Base-by-base conservation (phyloP, 2,797 vertebrate species). In the Spinibarbus caldwelli region DNA sequence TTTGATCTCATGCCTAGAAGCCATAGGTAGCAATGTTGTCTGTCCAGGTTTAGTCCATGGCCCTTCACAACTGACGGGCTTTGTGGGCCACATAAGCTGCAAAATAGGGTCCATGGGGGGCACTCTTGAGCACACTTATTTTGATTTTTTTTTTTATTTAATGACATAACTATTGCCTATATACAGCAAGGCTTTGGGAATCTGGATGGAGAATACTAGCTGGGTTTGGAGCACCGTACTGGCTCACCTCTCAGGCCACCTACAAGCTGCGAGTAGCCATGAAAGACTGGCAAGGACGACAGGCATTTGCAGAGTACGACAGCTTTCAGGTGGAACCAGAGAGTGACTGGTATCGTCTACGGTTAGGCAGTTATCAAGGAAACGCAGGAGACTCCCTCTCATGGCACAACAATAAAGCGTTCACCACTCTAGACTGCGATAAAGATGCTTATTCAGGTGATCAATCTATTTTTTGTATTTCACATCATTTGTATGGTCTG, bases 401-500 rank as follows among this genome's bases (percentile, higher is more conserved):
- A 10, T 98, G 97, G 97, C 97, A 98, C 91, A 97, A 93, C 66
- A 96, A 97, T 92, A 97, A 96, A 88, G 96, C 97, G 45, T 98
- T 98, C 92, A 98, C 97, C 88, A 98, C 97, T 5, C 91, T 97
- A 87, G 97, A 98, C 80, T 95, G 94, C 3, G 97, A 98, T 91
- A 95, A 94, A 67, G 97, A 98, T 85, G 90, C 95, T 23, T 97
- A 98, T 85, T 89, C 94, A 78, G 97, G 97, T 98, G 66, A 31
- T 68, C 43, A 14, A 0, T 15, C 26, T n/a, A 3, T 47, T 57
- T 14, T 12, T 19, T 14, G 10, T 1, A 9, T 21, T 36, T 11
- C 1, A 6, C 21, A 3, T 19, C 21, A 19, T 21, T 41, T n/a
- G 26, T 64, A 31, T 64, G 14, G 14, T 17, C 23, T 49, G 10